Base-by-base conservation (phyloP, 2,888 invertebrate genomes). In the Synanthedon myopaeformis region DNA sequence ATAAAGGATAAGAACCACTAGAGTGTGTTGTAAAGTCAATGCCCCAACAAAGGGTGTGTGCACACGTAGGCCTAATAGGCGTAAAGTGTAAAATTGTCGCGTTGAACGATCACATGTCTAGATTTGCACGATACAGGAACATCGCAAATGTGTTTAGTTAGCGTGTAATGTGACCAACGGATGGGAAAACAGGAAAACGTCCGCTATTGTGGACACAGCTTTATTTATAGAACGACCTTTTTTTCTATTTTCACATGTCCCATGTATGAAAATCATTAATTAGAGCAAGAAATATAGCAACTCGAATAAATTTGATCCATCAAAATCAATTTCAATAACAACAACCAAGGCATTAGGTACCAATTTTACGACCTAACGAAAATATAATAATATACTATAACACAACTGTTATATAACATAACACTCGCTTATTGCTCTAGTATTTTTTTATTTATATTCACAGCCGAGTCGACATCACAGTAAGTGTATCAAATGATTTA, bases 21-120 rank as follows among this genome's bases (percentile, higher is more conserved):
- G 45, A 13, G 45, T 14, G 45, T 45, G 45, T n/a, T 45, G 45
- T n/a, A n/a, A 64, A 65, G 70, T 66, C 64, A 63, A 61, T 58
- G 66, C 54, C 64, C 66, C 58, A 55, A 67, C 70, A 70, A 72
- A 72, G 70, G 62, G 58, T 61, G 56, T 56, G 57, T 52, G 50
- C 55, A 53, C 57, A 57, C 59, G 59, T 72, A 73, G 74, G 70
- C 71, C 66, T 75, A 76, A 75, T 64, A 59, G 59, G 72, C 74
- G 75, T 69, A 64, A 74, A 72, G 64, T 66, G 66, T 67, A 67
- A 65, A 67, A 64, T 68, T 64, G 62, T 65, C 60, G 53, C 59
- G 66, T 56, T 67, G 70, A 66, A n/a, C 42, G 52, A n/a, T 13
- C 48, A 49, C 35, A 19, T 42, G 41, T 52, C 41, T 52, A 52